These are phyloP conservation scores for Drosophila barbarae DNA, from an alignment of 2,888 invertebrate species.

Conservation along the genomic window DNA sequence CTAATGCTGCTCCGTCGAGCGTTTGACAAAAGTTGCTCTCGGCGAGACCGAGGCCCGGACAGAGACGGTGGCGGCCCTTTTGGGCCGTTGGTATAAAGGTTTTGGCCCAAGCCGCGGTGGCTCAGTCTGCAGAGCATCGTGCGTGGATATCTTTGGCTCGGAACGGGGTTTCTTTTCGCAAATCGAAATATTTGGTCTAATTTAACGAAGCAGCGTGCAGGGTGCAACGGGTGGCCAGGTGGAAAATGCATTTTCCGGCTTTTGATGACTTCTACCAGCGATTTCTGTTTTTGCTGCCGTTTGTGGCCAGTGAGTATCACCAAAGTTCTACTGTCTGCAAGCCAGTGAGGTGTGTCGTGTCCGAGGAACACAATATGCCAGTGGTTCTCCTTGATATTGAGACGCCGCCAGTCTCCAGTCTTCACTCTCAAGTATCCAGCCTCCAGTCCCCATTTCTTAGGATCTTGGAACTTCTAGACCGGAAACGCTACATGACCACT, in stretches of 20 bases:
- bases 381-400: conserved; percentile 36
- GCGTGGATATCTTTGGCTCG: conserved; percentile 39
- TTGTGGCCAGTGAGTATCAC: conserved; percentile 57
- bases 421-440: conserved; percentile 1
- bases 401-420: conserved; percentile 4
- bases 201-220: conserved; percentile 9
- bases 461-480: conserved; percentile 22
- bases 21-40: conserved; percentile 38
- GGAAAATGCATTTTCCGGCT: conserved; percentile 65
- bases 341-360: conserved; percentile 61
- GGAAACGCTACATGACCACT: conserved; percentile 39
- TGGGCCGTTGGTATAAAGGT: conserved; percentile 52
- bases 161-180: conserved; percentile 3
- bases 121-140: conserved; percentile 56
- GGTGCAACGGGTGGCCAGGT: conserved; percentile 15
- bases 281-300: conserved; percentile 61
- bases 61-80: conserved; percentile 29
- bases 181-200: conserved; percentile 5
- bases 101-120: conserved; percentile 38
- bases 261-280: conserved; percentile 63
- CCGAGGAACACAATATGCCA: conserved; percentile 30
- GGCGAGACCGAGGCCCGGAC: conserved; percentile 8
- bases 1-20: conserved; percentile 36
- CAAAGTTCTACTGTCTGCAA: conserved; percentile 36
- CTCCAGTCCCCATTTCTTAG: not conserved